Conservation (phyloP, 1,140 invertebrate species). For the Drosophila orena region DNA sequence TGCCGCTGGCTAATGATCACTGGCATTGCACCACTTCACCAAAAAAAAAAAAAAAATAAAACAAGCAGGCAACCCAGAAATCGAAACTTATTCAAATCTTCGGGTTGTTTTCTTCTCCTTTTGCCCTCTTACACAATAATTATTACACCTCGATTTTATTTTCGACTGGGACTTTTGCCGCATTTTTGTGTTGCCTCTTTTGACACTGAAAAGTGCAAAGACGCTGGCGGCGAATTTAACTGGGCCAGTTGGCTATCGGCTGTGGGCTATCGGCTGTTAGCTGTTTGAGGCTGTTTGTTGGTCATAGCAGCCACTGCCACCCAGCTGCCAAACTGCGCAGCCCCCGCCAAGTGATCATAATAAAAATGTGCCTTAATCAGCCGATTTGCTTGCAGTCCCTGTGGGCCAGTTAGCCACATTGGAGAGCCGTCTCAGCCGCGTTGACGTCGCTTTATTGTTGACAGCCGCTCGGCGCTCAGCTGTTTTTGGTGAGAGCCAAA, state of each 20-base stretch:
- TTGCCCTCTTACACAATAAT: conserved; percentile 62
- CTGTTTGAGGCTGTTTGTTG: not conserved
- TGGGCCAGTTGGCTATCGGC: conserved; percentile 48
- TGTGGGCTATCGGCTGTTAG: conserved; percentile 8
- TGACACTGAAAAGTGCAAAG: conserved; percentile 74
- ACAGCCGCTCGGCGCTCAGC: conserved; percentile 43
- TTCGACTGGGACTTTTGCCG: conserved; percentile 26
- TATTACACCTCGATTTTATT: conserved; percentile 65
- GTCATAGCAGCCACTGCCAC: conserved; percentile 13
- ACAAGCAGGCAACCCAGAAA: conserved; percentile 20
- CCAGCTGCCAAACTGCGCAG: conserved; percentile 55
- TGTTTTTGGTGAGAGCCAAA: conserved; percentile 38
- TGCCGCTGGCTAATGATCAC: conserved; percentile 68
- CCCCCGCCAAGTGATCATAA: conserved; percentile 46
- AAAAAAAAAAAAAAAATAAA: too few relatives aligned
- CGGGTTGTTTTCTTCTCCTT: conserved; percentile 42
- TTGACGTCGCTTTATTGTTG: conserved; percentile 10
- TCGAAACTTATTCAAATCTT: conserved; percentile 74
- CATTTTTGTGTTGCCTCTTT: conserved; percentile 43
- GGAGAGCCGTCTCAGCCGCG: conserved; percentile 42
- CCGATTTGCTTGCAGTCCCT: conserved; percentile 72
- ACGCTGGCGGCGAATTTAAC: conserved; percentile 52
- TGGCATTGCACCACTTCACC: conserved; percentile 67
- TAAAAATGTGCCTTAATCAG: conserved; percentile 71
- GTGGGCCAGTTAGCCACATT: conserved; percentile 50